A percentile compares a stretch with the other conserved stretches of the same genome.
Evolutionary conservation across 2,113 vertebrate genomes (phyloP).

Genomic region (Gasterosteus nipponicus): DNA sequence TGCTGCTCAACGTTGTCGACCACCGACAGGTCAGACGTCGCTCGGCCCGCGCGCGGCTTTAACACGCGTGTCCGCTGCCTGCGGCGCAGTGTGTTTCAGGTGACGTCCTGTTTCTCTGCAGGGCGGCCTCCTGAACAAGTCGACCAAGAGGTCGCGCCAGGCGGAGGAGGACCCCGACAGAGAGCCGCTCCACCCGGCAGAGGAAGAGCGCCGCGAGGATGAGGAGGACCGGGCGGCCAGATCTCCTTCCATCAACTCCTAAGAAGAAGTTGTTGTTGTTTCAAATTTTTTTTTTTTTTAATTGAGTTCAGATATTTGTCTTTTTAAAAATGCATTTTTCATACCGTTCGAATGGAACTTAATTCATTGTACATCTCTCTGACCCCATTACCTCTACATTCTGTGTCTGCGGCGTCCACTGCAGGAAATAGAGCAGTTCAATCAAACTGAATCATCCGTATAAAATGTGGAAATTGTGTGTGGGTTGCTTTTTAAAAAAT

Average conservation of each 20-base stretch:
- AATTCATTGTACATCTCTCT: not conserved
- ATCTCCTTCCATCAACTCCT: conserved; percentile 66
- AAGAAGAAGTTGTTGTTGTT: not conserved
- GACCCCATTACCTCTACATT: not conserved
- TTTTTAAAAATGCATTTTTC: not conserved
- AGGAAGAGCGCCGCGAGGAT: conserved; percentile 48
- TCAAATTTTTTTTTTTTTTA: not conserved
- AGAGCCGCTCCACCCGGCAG: conserved; percentile 69
- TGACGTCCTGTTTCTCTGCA: conserved; percentile 41
- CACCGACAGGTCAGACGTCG: conserved; percentile 77
- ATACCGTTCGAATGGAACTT: not conserved
- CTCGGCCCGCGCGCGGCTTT: too few species aligned
- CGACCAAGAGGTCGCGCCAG: conserved; percentile 74
- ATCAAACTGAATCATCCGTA: not conserved
- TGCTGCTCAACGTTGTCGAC: conserved; percentile 83
- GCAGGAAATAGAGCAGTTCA: not conserved
- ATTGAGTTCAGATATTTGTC: not conserved
- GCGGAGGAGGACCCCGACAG: conserved; percentile 53
- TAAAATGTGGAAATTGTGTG: not conserved
- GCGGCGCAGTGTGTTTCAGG: not conserved
- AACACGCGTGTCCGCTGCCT: not conserved
- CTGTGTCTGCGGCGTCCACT: not conserved
- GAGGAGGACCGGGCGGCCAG: conserved; percentile 12
- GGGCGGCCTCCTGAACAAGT: conserved; percentile 84
- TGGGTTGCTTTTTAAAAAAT: not conserved